A percentile compares a stretch with the other conserved stretches of the same genome.
phyloP scores from a whole-genome alignment of 2,888 invertebrate species.

The Acrobasis repandana region DNA sequence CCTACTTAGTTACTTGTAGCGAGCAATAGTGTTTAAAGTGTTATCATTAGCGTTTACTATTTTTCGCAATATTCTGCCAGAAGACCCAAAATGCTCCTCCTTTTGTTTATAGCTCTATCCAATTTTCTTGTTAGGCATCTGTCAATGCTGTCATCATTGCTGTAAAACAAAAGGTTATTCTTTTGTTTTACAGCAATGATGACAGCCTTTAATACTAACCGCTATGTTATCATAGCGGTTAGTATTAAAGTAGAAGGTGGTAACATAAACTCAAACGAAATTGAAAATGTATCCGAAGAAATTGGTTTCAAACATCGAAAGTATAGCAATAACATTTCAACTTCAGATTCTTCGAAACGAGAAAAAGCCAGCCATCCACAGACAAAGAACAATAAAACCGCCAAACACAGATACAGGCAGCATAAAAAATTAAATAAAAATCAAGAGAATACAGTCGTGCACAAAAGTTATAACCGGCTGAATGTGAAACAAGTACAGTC shows the following conservation, averaged over 20 bases:
- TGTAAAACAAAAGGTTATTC: not conserved
- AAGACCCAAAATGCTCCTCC: too few species aligned
- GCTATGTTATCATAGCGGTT: not conserved
- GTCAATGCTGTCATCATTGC: too few species aligned
- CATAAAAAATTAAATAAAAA: conserved; percentile 69
- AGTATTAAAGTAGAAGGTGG: not conserved
- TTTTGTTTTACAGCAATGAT: too few species aligned
- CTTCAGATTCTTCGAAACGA: conserved; percentile 31
- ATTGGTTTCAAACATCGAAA: conserved; percentile 14
- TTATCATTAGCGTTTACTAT: too few species aligned
- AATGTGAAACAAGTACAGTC: conserved; percentile 79
- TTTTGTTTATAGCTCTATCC: too few species aligned
- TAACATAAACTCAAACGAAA: not conserved
- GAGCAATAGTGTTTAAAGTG: too few species aligned
- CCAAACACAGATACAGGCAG: conserved; percentile 54
- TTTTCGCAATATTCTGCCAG: too few species aligned
- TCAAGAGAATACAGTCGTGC: conserved; percentile 67
- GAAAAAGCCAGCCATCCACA: conserved; percentile 46
- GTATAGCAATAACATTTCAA: conserved; percentile 29
- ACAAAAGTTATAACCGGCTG: conserved; percentile 73
- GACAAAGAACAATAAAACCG: conserved; percentile 70
- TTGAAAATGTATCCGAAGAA: conserved; percentile 1
- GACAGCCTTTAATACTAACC: too few species aligned
- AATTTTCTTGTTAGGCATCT: too few species aligned
- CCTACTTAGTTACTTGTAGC: too few species aligned